A percentile compares a stretch with the other conserved stretches of the same genome.
These are phyloP conservation scores for Characodon lateralis DNA, from an alignment of 2,797 vertebrate species.

Conservation along the genomic window DNA sequence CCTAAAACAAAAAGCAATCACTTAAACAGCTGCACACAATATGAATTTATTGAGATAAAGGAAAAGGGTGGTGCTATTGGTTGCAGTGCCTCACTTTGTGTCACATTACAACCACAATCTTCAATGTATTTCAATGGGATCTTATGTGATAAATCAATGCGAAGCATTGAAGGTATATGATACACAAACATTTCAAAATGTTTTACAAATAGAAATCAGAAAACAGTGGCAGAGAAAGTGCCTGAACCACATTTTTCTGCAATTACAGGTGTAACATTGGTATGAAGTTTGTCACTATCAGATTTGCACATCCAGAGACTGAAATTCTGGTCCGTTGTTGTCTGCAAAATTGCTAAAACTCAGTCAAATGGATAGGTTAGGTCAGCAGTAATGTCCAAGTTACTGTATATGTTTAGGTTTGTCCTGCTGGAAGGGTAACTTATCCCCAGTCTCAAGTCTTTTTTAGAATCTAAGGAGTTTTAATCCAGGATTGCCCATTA, in stretches of 20 bases:
- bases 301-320: background rate
- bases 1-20: slow-evolving; percentile 60
- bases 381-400: background rate
- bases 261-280: background rate
- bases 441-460: too few relatives aligned
- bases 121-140: background rate
- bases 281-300: background rate
- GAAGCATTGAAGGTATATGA: background rate
- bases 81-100: background rate
- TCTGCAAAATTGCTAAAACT: background rate
- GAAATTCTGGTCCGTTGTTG: background rate
- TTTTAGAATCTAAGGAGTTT: too few relatives aligned
- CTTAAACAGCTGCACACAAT: background rate
- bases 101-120: too few relatives aligned
- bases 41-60: background rate
- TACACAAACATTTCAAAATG: background rate
- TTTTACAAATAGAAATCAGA: background rate
- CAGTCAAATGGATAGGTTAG: background rate
- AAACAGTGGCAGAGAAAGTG: background rate
- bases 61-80: background rate
- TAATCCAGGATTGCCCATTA: too few relatives aligned
- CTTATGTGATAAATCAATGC: background rate
- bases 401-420: background rate
- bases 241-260: background rate
- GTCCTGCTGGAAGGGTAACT: too few relatives aligned